A percentile compares a stretch with the other conserved stretches of the same genome.
Conservation (phyloP, 2,113 vertebrate genomes). For the Macrotus californicus region DNA sequence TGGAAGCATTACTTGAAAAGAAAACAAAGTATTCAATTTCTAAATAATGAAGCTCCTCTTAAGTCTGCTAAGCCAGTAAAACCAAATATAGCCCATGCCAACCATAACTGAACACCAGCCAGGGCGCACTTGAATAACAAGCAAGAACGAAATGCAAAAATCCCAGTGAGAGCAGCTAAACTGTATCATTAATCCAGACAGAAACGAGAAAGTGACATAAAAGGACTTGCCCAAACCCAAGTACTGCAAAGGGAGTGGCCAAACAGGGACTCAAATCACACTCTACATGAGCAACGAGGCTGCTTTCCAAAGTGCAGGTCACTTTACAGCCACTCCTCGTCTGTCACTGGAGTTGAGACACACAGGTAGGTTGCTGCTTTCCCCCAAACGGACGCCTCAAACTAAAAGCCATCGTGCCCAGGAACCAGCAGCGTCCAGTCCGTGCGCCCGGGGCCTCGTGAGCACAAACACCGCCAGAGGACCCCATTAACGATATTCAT, state of each 20-base stretch:
- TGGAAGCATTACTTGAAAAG: slow-evolving; percentile 38
- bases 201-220: neutral
- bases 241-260: neutral
- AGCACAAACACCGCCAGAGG: too few species aligned
- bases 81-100: slow-evolving; percentile 51
- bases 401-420: neutral
- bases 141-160: slow-evolving; percentile 21
- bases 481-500: neutral
- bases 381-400: neutral
- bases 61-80: slow-evolving; percentile 40
- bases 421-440: neutral
- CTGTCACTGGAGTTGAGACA: neutral
- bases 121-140: slow-evolving; percentile 40
- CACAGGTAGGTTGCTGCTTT: neutral
- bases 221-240: neutral
- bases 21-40: slow-evolving; percentile 55
- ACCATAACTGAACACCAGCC: slow-evolving; percentile 51
- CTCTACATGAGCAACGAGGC: neutral
- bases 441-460: accelerated
- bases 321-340: neutral
- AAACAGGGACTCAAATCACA: neutral
- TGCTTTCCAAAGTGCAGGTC: neutral
- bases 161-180: neutral
- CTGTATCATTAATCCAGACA: neutral
- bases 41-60: slow-evolving; percentile 59